Base-by-base conservation (phyloP, 2,797 vertebrate genomes). In the Clarias pachynema region DNA sequence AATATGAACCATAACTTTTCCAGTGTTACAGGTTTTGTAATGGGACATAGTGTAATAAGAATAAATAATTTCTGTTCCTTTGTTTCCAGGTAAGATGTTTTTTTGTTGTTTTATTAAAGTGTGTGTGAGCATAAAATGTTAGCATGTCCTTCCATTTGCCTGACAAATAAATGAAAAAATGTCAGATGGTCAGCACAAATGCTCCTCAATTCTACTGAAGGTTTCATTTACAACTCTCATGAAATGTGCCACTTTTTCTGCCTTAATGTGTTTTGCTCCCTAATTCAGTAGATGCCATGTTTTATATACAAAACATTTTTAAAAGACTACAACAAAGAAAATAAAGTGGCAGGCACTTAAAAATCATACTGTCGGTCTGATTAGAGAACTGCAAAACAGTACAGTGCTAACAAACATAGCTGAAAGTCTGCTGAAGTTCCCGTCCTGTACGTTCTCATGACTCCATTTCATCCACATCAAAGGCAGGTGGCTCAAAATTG, bases 391-490 rank as follows among this genome's bases (percentile, higher is more conserved):
- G 86, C 44, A 77, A 68, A 79, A 81, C 49, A 80, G 81, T 53
- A 84, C 82, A 87, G 86, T 74, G 63, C 86, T 84, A 57, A 87
- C 56, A 84, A 66, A 80, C 37, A 59, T 75, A 80, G 60, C 62
- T 65, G 66, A 77, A 82, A 83, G 81, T 84, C 91, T 90, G 69
- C 29, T 79, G 73, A 79, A 6, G 12, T 83, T 84, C 72, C 72
- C 31, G 22, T 70, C 57, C 44, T 75, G 53, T 68, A 49, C 84
- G 49, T 87, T 79, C 93, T 96, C 95, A 94, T 91, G 96, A 97
- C 90, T 99, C 97, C 96, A 99, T 98, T 91, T 98, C 97, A 88
- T 99, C 98, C 85, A 96, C 96, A 85, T 98, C 97, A 60, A 97
- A 96, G 20, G 95, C 92, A 0, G 96, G 96, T 0, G 97, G 96